Percentiles rank a stretch among this genome's conserved stretches.
Evolutionary conservation across 1,140 invertebrate species (phyloP).

Genomic region (Lepidotrigona ventralis): DNA sequence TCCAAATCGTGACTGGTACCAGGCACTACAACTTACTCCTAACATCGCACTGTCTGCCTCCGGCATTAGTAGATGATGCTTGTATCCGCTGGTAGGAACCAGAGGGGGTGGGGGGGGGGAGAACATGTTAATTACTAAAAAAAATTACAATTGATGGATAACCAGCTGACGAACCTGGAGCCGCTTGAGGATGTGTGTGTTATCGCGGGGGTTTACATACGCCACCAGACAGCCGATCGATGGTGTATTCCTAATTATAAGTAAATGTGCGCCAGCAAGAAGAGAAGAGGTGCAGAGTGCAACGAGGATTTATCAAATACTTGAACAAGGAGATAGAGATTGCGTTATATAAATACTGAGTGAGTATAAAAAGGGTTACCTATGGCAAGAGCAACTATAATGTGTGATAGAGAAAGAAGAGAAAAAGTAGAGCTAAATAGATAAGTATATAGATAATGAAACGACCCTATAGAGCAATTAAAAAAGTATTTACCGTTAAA

Average conservation of each 20-base stretch:
- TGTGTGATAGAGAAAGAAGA: slow-evolving; percentile 52
- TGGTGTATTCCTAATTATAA: slow-evolving; percentile 60
- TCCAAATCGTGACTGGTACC: slow-evolving; percentile 32
- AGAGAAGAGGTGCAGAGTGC: slow-evolving; percentile 49
- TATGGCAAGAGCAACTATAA: slow-evolving; percentile 41
- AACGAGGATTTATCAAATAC: slow-evolving; percentile 35
- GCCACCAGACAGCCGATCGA: slow-evolving; percentile 76
- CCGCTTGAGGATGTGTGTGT: slow-evolving; percentile 25
- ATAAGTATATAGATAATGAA: slow-evolving; percentile 2
- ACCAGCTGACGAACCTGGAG: slow-evolving; percentile 49
- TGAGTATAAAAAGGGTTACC: slow-evolving; percentile 27
- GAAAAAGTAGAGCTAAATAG: slow-evolving; percentile 20
- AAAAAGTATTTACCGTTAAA: slow-evolving; percentile 34
- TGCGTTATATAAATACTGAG: slow-evolving; percentile 25
- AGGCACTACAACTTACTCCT: slow-evolving; percentile 52
- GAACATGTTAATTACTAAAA: slow-evolving; percentile 41
- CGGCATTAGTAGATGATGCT: slow-evolving; percentile 44
- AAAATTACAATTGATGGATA: slow-evolving; percentile 45
- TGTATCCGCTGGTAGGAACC: slow-evolving; percentile 42
- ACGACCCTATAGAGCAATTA: slow-evolving; percentile 36
- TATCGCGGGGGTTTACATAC: slow-evolving; percentile 54
- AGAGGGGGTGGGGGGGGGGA: slow-evolving; percentile 11
- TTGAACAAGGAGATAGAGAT: slow-evolving; percentile 19
- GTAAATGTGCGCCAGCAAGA: slow-evolving; percentile 57
- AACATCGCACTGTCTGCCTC: slow-evolving; percentile 49